Percentiles rank a stretch among this genome's conserved stretches.
phyloP scores from a whole-genome alignment of 2,888 invertebrate genomes.

The Sphaerophoria taeniata region DNA sequence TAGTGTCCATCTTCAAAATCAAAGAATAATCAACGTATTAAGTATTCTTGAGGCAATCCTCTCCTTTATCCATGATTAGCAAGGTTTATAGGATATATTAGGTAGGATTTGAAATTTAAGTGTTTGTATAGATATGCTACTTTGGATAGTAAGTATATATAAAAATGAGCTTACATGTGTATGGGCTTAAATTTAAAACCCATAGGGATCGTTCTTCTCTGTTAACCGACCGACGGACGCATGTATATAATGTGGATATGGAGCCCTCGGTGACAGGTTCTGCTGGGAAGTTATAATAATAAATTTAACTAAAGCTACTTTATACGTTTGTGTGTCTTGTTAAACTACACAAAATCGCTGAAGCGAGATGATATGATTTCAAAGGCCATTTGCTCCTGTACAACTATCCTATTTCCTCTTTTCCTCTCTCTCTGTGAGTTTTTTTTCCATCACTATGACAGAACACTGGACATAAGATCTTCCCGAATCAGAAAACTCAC shows the following conservation, averaged over 20 bases:
- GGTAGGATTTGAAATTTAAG: neutral
- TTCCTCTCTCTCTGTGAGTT: neutral
- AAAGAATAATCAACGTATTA: conserved; percentile 49
- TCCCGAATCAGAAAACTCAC: neutral
- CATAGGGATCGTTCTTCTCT: too few species aligned
- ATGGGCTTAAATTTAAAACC: too few species aligned
- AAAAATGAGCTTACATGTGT: neutral
- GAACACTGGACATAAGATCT: neutral
- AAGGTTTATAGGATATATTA: conserved; percentile 54
- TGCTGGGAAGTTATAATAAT: conserved; percentile 68
- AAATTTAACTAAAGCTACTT: conserved; percentile 67
- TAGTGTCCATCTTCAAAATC: conserved; percentile 31
- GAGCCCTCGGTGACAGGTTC: conserved; percentile 37
- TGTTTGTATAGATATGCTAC: neutral
- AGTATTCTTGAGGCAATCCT: conserved; percentile 49
- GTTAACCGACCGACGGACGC: neutral
- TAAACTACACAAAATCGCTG: conserved; percentile 64
- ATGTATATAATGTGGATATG: neutral
- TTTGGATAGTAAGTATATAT: too few species aligned
- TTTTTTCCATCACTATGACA: neutral
- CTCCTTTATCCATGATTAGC: conserved; percentile 59
- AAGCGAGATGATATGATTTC: conserved; percentile 71
- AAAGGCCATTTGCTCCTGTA: conserved; percentile 65
- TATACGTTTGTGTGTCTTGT: neutral
- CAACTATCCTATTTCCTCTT: conserved; percentile 50